Evolutionary conservation across 92 coral and sea anemone species (phyloP).

Genomic region (Epizoanthus scotinus): DNA sequence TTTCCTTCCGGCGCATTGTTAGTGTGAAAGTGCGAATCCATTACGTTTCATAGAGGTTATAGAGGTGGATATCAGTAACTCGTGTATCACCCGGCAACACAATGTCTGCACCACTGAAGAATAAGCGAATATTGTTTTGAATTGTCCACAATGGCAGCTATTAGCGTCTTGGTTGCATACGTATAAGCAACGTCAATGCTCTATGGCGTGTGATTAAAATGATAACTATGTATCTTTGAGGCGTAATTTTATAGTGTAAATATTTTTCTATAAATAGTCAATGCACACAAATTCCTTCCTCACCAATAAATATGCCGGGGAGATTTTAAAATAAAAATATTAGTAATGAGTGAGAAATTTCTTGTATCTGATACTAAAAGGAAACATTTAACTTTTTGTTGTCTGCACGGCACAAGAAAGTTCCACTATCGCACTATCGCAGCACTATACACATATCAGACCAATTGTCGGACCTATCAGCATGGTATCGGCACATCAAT

Average conservation of each 20-base stretch:
- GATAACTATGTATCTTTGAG: background rate
- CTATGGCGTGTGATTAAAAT: background rate
- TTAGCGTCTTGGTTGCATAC: constrained; percentile 19
- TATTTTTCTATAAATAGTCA: constrained; percentile 12
- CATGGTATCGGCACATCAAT: too few species aligned
- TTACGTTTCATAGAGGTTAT: background rate
- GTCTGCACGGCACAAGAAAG: too few species aligned
- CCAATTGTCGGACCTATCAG: too few species aligned
- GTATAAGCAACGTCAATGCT: constrained; percentile 21
- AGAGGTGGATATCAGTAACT: background rate
- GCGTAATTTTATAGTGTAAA: constrained; percentile 23
- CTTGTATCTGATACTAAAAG: too few species aligned
- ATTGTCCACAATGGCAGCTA: background rate
- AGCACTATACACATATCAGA: too few species aligned
- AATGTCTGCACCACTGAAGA: too few species aligned
- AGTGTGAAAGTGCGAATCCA: background rate
- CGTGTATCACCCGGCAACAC: background rate
- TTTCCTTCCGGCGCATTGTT: background rate
- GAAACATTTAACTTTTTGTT: too few species aligned
- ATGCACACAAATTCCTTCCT: constrained; percentile 11
- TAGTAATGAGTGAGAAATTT: too few species aligned
- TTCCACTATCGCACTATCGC: too few species aligned
- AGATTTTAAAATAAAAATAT: too few species aligned
- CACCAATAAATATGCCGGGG: background rate
- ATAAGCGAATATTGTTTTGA: constrained; percentile 10